These are phyloP conservation scores for Sminthurides aquaticus DNA, from an alignment of 2,888 invertebrate genomes.

Conservation along the genomic window DNA sequence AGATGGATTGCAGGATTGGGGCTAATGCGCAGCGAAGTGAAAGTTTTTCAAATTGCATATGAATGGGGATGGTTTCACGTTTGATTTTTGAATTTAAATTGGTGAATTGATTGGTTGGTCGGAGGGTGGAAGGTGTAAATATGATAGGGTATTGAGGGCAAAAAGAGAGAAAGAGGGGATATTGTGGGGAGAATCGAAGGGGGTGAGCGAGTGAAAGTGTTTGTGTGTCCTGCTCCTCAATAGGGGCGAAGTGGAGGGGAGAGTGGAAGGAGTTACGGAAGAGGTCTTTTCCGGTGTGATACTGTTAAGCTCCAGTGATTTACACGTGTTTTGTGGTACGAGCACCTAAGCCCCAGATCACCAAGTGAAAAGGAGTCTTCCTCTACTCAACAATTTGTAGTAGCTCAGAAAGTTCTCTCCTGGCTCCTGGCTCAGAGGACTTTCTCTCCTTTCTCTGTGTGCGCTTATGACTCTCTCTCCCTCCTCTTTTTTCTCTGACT, in stretches of 20 bases:
- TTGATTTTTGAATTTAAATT: not conserved
- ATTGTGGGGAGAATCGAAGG: not conserved
- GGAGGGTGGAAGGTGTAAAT: not conserved
- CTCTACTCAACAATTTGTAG: constrained; percentile 33
- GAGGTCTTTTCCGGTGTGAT: constrained; percentile 17
- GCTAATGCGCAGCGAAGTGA: not conserved
- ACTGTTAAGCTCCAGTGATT: constrained; percentile 37
- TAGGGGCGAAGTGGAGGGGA: constrained; percentile 1
- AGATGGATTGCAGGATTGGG: not conserved
- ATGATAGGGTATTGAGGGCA: not conserved
- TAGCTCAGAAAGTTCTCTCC: not conserved
- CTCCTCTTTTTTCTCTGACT: not conserved
- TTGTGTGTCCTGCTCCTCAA: not conserved
- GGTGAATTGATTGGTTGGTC: not conserved
- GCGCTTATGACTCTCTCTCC: no score
- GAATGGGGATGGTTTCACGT: not conserved
- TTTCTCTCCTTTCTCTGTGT: not conserved
- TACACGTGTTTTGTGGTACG: constrained; percentile 38
- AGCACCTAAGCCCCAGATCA: constrained; percentile 32
- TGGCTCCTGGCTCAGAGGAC: not conserved
- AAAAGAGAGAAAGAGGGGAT: not conserved
- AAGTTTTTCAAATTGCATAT: not conserved
- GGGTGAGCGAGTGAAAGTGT: not conserved
- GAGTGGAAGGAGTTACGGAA: constrained; percentile 8
- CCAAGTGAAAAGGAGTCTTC: constrained; percentile 34